phyloP scores from a whole-genome alignment of 2,888 invertebrate genomes.

The Hyalella azteca region DNA sequence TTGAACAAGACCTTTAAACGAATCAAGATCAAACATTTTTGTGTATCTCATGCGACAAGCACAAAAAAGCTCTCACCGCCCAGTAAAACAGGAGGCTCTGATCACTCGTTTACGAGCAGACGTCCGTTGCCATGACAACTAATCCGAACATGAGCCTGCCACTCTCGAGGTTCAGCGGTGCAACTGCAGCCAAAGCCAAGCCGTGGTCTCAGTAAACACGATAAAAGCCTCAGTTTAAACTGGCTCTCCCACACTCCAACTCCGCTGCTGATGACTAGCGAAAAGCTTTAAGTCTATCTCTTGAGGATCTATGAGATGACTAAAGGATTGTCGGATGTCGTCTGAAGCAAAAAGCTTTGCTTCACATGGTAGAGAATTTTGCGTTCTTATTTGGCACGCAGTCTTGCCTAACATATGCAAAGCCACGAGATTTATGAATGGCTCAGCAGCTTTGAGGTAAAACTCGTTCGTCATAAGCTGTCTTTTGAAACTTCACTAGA shows the following conservation, averaged over 20 bases:
- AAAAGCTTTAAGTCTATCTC: constrained; percentile 24
- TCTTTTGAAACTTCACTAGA: background rate
- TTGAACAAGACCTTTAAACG: too few species aligned
- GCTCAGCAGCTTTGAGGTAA: constrained; percentile 10
- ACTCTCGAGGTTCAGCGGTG: background rate
- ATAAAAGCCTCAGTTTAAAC: constrained; percentile 24
- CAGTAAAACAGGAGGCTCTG: too few species aligned
- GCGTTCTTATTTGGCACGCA: background rate
- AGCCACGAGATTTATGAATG: constrained; percentile 27
- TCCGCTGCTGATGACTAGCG: background rate
- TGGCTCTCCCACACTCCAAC: background rate
- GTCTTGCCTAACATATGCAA: constrained; percentile 24
- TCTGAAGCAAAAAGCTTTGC: background rate
- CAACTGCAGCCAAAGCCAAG: constrained; percentile 9
- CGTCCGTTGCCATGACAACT: constrained; percentile 5
- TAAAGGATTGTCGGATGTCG: constrained; percentile 10
- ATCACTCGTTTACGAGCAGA: too few species aligned
- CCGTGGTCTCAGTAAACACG: constrained; percentile 15
- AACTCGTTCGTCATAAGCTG: constrained; percentile 3
- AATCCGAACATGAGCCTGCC: constrained; percentile 18
- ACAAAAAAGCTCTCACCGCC: too few species aligned
- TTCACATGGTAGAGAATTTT: background rate
- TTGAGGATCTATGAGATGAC: background rate
- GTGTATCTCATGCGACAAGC: too few species aligned
- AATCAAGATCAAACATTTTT: too few species aligned